Base-by-base conservation (phyloP, 1,140 invertebrate genomes). In the Globodera ellingtonae region DNA sequence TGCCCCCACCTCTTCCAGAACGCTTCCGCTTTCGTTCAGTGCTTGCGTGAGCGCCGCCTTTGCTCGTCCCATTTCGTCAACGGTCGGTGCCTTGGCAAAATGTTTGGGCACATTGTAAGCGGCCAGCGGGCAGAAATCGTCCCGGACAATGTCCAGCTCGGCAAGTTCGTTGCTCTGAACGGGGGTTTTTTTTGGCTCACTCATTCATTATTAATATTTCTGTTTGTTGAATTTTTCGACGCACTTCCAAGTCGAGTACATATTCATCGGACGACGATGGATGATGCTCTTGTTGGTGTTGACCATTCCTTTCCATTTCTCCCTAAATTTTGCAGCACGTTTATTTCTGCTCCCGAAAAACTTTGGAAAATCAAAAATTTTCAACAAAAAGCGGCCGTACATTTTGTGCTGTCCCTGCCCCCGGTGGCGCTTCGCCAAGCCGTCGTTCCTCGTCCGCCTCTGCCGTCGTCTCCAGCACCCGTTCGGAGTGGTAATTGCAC, bases 401-500 rank as follows among this genome's bases (percentile, higher is more conserved):
- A 56, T 59, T 75, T 9, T n/a, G 35, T 75, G 73, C 35, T 35
- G 35, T 35, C 35, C 35, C 35, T 35, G 35, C 44, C 65, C 7
- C 35, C n/a, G 21, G 15, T 62, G 56, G 15, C 62, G 48, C 72
- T 52, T 24, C n/a, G 4, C 7, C 10, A 56, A n/a, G 73, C 56
- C 48, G 35, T 18, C 13, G 62, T 35, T 7, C 18, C 15, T 15
- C 13, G n/a, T 75, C 73, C n/a, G 24, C 70, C 35, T 79, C 84
- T 50, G 59, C 75, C 70, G 79, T 56, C 71, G 72, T 84, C 62
- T 78, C 81, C n/a, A 88, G 52, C 66, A 88, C 81, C 18, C 88
- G 80, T 47, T 82, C 88, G 1, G 87, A 88, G 71, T 88, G 84
- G 70, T 89, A 89, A 66, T 88, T 88, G 72, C 86, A 89, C 13